These are phyloP conservation scores for Lasioglossum baleicum DNA, from an alignment of 1,140 invertebrate species.

Conservation along the genomic window DNA sequence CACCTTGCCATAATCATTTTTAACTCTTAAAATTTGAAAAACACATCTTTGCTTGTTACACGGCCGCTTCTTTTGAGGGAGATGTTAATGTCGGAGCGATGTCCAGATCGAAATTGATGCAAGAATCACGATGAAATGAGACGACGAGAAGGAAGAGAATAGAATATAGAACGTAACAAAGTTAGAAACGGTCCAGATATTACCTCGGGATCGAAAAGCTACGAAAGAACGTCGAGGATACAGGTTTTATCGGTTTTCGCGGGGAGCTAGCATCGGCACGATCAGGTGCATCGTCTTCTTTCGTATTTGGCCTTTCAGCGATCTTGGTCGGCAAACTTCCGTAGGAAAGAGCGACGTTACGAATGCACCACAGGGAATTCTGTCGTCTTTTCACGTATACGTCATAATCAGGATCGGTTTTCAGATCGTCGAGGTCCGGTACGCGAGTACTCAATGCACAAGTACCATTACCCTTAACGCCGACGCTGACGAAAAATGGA, in stretches of 20 bases:
- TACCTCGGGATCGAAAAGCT: conserved; percentile 5
- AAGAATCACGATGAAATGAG: neutral
- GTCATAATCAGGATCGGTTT: conserved; percentile 82
- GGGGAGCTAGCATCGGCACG: neutral
- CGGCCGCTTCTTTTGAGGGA: neutral
- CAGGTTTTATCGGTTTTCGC: neutral
- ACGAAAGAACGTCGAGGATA: too few species aligned
- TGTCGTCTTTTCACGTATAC: conserved; percentile 78
- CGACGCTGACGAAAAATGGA: conserved; percentile 78
- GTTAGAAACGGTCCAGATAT: neutral
- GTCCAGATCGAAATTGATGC: neutral
- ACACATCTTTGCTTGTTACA: neutral
- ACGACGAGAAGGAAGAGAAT: neutral
- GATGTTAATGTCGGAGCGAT: too few species aligned
- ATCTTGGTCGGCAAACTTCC: neutral
- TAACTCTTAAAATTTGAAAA: conserved; percentile 28
- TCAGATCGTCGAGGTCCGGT: conserved; percentile 73
- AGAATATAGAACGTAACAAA: too few species aligned
- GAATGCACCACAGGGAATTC: conserved; percentile 54
- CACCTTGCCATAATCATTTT: too few species aligned
- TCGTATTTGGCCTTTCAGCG: neutral
- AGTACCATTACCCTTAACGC: conserved; percentile 82
- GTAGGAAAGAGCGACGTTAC: conserved; percentile 37
- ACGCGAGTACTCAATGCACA: conserved; percentile 80
- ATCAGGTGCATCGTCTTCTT: neutral